These are phyloP conservation scores for Lampropteryx suffumata DNA, from an alignment of 2,888 invertebrate genomes.

Conservation along the genomic window DNA sequence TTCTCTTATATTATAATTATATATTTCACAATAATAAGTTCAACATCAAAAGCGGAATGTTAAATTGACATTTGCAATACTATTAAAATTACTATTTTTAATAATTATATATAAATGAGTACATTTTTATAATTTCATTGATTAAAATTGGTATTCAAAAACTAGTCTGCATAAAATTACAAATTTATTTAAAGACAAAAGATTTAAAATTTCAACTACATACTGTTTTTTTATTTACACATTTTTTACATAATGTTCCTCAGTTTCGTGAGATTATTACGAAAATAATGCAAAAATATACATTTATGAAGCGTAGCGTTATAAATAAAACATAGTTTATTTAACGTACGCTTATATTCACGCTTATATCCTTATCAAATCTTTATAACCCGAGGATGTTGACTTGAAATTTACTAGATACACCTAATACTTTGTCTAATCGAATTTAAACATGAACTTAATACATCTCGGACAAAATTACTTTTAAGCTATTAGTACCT, in stretches of 20 bases:
- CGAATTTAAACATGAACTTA: no score
- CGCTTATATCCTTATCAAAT: conserved; percentile 5
- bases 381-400: conserved; percentile 1
- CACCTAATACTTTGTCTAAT: no score
- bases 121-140: conserved; percentile 20
- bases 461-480: no score
- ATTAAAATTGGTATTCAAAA: conserved; percentile 12
- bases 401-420: conserved; percentile 3
- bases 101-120: conserved; percentile 9
- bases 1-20: conserved; percentile 16
- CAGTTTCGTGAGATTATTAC: conserved; percentile 18
- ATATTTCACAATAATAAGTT: conserved; percentile 34
- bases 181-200: background rate
- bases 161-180: conserved; percentile 8
- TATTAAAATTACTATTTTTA: conserved; percentile 1
- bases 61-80: conserved; percentile 47
- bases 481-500: no score
- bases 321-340: conserved; percentile 54
- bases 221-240: conserved; percentile 13
- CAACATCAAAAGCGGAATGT: conserved; percentile 74
- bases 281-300: conserved; percentile 45
- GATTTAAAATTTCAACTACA: conserved; percentile 11
- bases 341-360: conserved; percentile 43
- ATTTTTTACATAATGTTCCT: conserved; percentile 12
- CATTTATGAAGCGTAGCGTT: conserved; percentile 44